These are phyloP conservation scores for Rhabdornis inornatus DNA, from an alignment of 2,113 vertebrate genomes.

Conservation along the genomic window DNA sequence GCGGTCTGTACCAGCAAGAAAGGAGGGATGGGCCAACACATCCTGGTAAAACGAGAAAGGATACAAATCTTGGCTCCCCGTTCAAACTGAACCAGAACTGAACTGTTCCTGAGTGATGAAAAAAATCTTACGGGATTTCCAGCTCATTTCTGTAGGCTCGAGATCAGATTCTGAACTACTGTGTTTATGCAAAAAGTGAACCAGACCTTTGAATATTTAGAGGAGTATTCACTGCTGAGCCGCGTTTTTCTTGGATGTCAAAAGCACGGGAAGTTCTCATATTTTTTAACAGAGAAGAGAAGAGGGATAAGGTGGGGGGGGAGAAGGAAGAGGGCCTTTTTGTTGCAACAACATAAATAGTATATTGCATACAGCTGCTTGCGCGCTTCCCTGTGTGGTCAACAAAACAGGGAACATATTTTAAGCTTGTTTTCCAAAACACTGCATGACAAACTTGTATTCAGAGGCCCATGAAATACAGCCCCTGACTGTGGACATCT, in stretches of 20 bases:
- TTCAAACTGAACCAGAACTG: conserved; percentile 61
- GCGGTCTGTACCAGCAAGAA: conserved; percentile 57
- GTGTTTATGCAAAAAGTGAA: conserved; percentile 55
- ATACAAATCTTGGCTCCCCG: conserved; percentile 41
- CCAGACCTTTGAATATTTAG: conserved; percentile 62
- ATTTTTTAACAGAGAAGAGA: conserved; percentile 1
- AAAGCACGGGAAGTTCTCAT: conserved; percentile 26
- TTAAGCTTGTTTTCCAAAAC: conserved; percentile 63
- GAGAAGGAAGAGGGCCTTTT: neutral
- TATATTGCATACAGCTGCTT: conserved; percentile 9
- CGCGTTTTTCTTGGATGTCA: conserved; percentile 43
- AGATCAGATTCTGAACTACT: conserved; percentile 57
- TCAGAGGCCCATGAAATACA: neutral
- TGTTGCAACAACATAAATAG: conserved; percentile 33
- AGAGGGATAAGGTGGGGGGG: neutral
- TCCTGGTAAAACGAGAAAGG: conserved; percentile 61
- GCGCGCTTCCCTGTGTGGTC: conserved; percentile 61
- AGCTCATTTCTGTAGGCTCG: conserved; percentile 55
- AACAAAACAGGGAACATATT: conserved; percentile 58
- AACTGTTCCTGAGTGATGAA: conserved; percentile 47
- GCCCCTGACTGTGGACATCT: neutral
- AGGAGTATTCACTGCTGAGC: conserved; percentile 36
- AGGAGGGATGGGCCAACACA: conserved; percentile 61
- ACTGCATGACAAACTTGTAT: conserved; percentile 24
- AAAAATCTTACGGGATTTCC: conserved; percentile 61